Evolutionary conservation across 2,113 vertebrate genomes (phyloP), one percentile per base, ranked within the genome.

Genomic region (Caloenas nicobarica): DNA sequence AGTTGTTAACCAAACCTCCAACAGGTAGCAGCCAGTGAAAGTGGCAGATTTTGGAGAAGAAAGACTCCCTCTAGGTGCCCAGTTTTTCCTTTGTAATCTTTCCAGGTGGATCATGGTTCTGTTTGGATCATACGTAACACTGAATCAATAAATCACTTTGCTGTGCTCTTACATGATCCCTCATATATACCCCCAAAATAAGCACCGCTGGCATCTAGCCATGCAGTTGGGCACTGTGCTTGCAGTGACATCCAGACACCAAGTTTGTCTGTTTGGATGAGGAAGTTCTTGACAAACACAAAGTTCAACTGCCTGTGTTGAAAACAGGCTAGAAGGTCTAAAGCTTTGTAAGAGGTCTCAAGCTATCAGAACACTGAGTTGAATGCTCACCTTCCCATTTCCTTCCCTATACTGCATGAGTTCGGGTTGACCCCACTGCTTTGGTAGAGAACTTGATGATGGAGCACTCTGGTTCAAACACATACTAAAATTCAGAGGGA

Each of bases 221-320:
- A 25, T 14, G 33, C 22, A 1, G 0, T 2, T 48, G 9, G 33
- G 25, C 46, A 61, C 34, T 16, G 7, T 22, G 34, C 46, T 77
- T 73, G 31, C 22, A 61, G 17, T 13, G n/a, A 62, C 60, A 77
- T 31, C 7, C 13, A 31, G 15, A 5, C 3, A 4, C 11, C 5
- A 62, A 64, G 31, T 26, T 58, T 25, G 36, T 42, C 31, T 76
- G 9, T 53, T 73, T 62, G 60, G 16, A 40, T 38, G 22, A 86
- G 28, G 5, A 81, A 62, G n/a, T 26, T 38, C 51, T 78, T 74
- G 36, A n/a, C 17, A 84, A 74, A 84, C 9, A 84, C 9, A 54
- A 25, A 68, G 31, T 84, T 64, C n/a, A 71, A 29, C 8, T 0
- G 0, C 46, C 19, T 81, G 28, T 26, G 54, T 3, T 70, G 44